Evolutionary conservation across 1,140 invertebrate species (phyloP).

Genomic region (Formica exsecta): DNA sequence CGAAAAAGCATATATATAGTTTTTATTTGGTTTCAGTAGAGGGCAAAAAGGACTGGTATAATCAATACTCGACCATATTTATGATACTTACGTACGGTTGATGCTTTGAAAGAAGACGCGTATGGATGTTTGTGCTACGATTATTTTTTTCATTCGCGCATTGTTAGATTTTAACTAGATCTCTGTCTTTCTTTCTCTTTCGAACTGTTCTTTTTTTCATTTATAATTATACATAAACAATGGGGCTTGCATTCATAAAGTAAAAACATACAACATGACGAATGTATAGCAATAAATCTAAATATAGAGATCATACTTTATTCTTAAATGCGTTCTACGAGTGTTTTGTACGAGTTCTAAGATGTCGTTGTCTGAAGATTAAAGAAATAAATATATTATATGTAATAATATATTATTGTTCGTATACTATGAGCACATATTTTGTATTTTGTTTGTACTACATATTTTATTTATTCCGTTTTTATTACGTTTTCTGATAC

Average conservation of each 20-base stretch:
- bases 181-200: neutral
- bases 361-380: neutral
- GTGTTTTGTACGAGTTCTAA: neutral
- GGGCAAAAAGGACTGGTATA: neutral
- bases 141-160: neutral
- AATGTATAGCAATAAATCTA: slow-evolving; percentile 9
- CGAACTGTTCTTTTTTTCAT: neutral
- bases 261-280: neutral
- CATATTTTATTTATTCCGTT: neutral
- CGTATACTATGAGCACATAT: too few relatives aligned
- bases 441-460: slow-evolving; percentile 17
- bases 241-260: neutral
- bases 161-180: slow-evolving; percentile 37
- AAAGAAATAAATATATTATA: slow-evolving; percentile 41
- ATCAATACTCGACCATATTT: slow-evolving; percentile 79
- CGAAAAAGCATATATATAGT: neutral
- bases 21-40: slow-evolving; percentile 70
- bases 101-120: neutral
- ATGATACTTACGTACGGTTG: slow-evolving; percentile 82
- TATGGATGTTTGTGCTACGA: neutral
- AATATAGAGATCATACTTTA: slow-evolving; percentile 9
- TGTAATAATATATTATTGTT: slow-evolving; percentile 68
- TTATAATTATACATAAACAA: neutral
- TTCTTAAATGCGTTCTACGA: slow-evolving; percentile 21
- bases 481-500: neutral